A percentile compares a stretch with the other conserved stretches of the same genome.
Conservation (phyloP, 2,797 vertebrate genomes). For the Gymnoscopelus microlampas region DNA sequence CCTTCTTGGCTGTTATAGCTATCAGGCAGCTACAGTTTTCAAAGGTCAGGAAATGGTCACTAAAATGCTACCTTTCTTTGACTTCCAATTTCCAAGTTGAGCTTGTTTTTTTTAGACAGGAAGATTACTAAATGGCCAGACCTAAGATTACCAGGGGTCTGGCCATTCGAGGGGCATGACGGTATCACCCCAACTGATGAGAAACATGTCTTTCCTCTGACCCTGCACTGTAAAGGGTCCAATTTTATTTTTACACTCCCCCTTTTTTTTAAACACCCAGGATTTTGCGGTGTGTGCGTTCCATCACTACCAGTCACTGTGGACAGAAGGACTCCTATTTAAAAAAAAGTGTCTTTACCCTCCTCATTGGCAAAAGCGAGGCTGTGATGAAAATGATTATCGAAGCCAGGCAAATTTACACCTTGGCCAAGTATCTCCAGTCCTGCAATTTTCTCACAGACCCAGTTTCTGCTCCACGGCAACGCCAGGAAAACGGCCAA, state of each 20-base stretch:
- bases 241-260: no score
- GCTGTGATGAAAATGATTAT: constrained; percentile 78
- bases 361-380: constrained; percentile 58
- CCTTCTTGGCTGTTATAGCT: not conserved
- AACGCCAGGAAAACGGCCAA: constrained; percentile 82
- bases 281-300: constrained; percentile 7
- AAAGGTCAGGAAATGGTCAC: no score
- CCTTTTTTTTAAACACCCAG: no score
- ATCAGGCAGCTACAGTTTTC: not conserved
- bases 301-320: constrained; percentile 30
- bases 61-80: no score
- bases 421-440: constrained; percentile 81
- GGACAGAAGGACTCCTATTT: constrained; percentile 43
- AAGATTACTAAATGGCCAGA: no score
- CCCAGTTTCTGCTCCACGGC: constrained; percentile 79
- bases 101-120: no score
- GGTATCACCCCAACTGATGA: constrained; percentile 28
- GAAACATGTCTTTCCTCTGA: constrained; percentile 7
- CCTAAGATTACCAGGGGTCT: constrained; percentile 26
- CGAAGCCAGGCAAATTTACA: constrained; percentile 84
- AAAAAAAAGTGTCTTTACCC: constrained; percentile 68
- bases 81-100: no score
- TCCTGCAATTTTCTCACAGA: constrained; percentile 83
- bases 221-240: not conserved
- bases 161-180: constrained; percentile 9